Percentiles rank a stretch among this genome's conserved stretches.
These are phyloP conservation scores for Daubentonia madagascariensis DNA, from an alignment of 2,113 vertebrate species.

Conservation along the genomic window DNA sequence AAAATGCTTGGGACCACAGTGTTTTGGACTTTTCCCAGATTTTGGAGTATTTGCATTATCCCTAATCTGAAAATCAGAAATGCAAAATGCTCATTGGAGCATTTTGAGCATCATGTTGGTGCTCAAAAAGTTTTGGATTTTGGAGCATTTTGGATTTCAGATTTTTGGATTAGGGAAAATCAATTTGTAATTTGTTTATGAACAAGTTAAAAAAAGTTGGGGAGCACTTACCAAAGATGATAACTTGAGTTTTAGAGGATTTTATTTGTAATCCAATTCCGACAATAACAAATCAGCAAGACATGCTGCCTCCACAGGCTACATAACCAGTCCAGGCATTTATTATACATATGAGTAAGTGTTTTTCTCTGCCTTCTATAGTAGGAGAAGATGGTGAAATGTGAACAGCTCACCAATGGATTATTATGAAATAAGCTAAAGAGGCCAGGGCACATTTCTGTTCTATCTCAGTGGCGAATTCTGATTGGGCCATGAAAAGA, in stretches of 20 bases:
- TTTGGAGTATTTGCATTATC: background rate
- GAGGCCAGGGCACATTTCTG: background rate
- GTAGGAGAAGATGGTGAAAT: background rate
- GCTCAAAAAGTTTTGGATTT: background rate
- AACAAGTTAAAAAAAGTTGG: background rate
- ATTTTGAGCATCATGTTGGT: background rate
- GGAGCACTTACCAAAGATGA: background rate
- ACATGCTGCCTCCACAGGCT: rapidly evolving
- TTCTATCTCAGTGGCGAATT: background rate
- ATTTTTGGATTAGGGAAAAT: background rate
- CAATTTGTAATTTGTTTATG: background rate
- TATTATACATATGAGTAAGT: background rate
- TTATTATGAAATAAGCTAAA: background rate
- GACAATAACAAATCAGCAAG: background rate
- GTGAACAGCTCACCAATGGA: background rate
- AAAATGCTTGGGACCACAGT: background rate
- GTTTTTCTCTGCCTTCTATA: background rate
- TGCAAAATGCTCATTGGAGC: background rate
- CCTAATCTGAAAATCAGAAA: background rate
- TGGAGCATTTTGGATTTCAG: background rate
- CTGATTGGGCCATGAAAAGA: background rate
- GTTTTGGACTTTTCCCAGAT: background rate
- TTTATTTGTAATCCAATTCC: background rate
- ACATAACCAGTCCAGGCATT: background rate
- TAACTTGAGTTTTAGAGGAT: background rate